A percentile compares a stretch with the other conserved stretches of the same genome.
Conservation (phyloP, 2,797 vertebrate genomes). For the Lophius americanus region DNA sequence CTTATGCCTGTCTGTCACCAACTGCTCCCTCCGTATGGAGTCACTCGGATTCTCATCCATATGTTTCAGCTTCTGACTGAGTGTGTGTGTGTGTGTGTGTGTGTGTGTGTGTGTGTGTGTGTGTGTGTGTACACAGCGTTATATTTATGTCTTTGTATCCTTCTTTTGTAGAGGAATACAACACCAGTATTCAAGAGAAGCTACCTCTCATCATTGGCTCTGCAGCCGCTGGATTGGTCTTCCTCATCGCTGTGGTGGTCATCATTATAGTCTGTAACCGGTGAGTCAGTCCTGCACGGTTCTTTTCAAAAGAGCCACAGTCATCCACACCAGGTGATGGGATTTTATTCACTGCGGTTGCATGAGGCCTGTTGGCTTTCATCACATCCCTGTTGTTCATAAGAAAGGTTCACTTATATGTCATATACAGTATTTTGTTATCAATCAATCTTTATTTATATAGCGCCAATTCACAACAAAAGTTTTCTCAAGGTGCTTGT, state of each 20-base stretch:
- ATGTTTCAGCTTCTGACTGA: slow-evolving; percentile 65
- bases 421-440: no score
- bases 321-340: slow-evolving; percentile 2
- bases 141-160: slow-evolving; percentile 41
- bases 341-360: slow-evolving; percentile 18
- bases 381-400: no score
- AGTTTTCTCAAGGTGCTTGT: no score
- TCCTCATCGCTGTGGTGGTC: slow-evolving; percentile 95
- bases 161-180: slow-evolving; percentile 89
- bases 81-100: slow-evolving; percentile 22
- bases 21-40: slow-evolving; percentile 69
- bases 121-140: slow-evolving; percentile 3
- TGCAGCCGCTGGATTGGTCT: slow-evolving; percentile 92
- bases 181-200: slow-evolving; percentile 97
- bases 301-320: slow-evolving; percentile 15
- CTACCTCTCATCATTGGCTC: slow-evolving; percentile 97
- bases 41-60: slow-evolving; percentile 71
- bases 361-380: no score
- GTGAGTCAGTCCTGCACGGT: slow-evolving; percentile 79
- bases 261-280: slow-evolving; percentile 95
- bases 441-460: no score
- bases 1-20: slow-evolving; percentile 81
- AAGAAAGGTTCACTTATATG: no score
- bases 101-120: slow-evolving; percentile 23
- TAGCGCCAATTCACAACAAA: no score